Evolutionary conservation across 2,888 invertebrate genomes (phyloP).

Genomic region (Melanostoma scalare): DNA sequence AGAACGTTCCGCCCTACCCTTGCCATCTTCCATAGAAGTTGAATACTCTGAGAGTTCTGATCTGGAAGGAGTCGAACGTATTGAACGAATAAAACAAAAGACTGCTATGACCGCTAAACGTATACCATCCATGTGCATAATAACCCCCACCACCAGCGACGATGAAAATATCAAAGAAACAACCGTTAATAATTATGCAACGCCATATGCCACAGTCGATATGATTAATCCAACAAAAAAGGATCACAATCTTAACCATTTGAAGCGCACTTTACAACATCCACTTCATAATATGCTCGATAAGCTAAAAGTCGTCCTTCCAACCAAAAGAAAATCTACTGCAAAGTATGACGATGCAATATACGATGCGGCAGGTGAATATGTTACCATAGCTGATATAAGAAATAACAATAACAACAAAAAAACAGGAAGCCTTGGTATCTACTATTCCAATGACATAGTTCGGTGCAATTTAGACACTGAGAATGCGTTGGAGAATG

Average conservation of each 20-base stretch:
- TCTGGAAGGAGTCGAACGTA: constrained; percentile 92
- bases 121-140: constrained; percentile 96
- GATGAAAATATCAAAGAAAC: constrained; percentile 85
- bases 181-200: constrained; percentile 77
- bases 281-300: constrained; percentile 89
- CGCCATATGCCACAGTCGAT: constrained; percentile 72
- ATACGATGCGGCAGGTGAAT: constrained; percentile 86
- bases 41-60: constrained; percentile 94
- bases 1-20: constrained; percentile 75
- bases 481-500: constrained; percentile 84
- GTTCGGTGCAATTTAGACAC: constrained; percentile 86
- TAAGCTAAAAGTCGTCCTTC: constrained; percentile 86
- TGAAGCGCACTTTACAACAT: constrained; percentile 82
- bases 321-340: constrained; percentile 83
- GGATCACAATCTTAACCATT: constrained; percentile 80
- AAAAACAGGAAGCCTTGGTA: constrained; percentile 77
- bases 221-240: constrained; percentile 76
- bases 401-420: constrained; percentile 87
- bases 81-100: constrained; percentile 92
- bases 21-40: constrained; percentile 83
- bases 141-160: constrained; percentile 93
- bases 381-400: constrained; percentile 92
- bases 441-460: constrained; percentile 87
- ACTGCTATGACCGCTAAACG: constrained; percentile 93
- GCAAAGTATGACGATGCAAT: constrained; percentile 82